Conservation (phyloP, 2,797 vertebrate species). For the Vespertilio murinus region DNA sequence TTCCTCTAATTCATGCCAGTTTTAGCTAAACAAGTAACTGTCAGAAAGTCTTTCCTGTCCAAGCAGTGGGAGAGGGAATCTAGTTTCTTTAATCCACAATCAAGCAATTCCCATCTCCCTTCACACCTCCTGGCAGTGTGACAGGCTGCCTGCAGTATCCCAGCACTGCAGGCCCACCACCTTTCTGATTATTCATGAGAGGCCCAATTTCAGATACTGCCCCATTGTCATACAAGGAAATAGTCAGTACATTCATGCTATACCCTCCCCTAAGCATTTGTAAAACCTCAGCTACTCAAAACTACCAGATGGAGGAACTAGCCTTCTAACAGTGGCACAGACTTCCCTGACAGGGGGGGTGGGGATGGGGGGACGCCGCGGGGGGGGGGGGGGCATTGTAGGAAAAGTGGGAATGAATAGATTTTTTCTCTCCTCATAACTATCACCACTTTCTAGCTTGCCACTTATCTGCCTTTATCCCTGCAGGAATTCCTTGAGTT, state of each 20-base stretch:
- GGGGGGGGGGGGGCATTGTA: neutral
- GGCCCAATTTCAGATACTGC: constrained; percentile 6
- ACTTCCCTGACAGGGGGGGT: no score
- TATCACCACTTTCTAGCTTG: neutral
- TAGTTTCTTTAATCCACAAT: neutral
- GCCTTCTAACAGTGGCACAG: neutral
- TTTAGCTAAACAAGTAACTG: constrained; percentile 16
- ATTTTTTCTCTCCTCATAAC: neutral
- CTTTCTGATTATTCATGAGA: constrained; percentile 24
- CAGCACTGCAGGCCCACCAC: neutral
- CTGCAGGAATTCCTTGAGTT: neutral
- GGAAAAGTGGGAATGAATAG: neutral
- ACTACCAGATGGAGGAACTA: neutral
- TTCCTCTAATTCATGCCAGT: neutral
- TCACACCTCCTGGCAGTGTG: neutral
- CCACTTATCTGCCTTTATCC: neutral
- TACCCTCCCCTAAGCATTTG: neutral
- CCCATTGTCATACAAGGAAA: constrained; percentile 35
- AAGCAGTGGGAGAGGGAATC: neutral
- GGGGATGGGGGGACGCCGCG: no score
- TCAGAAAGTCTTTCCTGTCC: neutral
- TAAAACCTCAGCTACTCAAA: constrained; percentile 36
- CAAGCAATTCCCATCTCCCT: neutral
- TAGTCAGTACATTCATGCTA: neutral
- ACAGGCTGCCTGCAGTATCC: neutral